Base-by-base conservation (phyloP, 2,888 invertebrate species). In the Neoascia interrupta region DNA sequence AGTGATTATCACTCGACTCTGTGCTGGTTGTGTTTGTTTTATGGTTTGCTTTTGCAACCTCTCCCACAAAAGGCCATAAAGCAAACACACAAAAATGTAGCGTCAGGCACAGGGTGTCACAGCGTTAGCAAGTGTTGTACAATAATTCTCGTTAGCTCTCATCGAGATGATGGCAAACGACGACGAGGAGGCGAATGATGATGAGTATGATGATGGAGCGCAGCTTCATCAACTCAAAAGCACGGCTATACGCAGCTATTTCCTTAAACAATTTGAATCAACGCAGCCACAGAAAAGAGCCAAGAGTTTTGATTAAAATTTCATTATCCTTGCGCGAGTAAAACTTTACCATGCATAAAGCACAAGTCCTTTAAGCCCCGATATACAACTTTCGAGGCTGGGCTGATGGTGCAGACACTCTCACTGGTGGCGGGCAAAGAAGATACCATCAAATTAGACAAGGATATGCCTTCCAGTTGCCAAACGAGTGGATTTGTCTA, bases 1-100 rank as follows among this genome's bases (percentile, higher is more conserved):
- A 64, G 58, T 76, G 70, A 70, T 70, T 69, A 75, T 75, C 68
- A 74, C n/a, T n/a, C n/a, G n/a, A n/a, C n/a, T 75, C 69, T 58
- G 31, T 16, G 11, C 28, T 43, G 63, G 58, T 51, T 58, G 63
- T 76, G 75, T 70, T 76, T 76, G 58, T 58, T 70, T 73, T 73
- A 64, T 73, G 72, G 72, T 73, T 73, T 64, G 49, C 56, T 64
- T 56, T 53, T 19, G 68, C 39, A 75, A 63, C 63, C 63, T 74
- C n/a, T n/a, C 47, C 49, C 16, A 64, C 49, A 64, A 70, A 76
- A 70, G 58, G 53, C 63, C 56, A 64, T 53, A 66, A 74, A 47
- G 60, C 51, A 74, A 74, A 66, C 66, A 66, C 16, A 37, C 23
- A 26, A 16, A 49, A 43, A 45, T 49, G 49, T n/a, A n/a, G 8